Conservation (phyloP, 2,888 invertebrate species). For the Tachina grossa region DNA sequence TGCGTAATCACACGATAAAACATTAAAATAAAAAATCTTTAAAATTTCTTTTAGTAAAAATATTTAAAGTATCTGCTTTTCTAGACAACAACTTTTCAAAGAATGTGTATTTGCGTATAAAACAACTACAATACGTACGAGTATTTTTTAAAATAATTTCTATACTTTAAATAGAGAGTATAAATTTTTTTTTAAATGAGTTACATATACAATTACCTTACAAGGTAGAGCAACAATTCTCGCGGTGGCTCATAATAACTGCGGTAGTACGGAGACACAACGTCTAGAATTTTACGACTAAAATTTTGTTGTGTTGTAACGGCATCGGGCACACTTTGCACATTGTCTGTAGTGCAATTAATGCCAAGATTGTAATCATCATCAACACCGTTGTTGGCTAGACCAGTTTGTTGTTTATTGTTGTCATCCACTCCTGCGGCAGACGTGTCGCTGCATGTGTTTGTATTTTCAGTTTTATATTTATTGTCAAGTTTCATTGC, state of each 20-base stretch:
- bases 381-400: conserved; percentile 29
- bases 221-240: conserved; percentile 86
- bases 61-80: no score
- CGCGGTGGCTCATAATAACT: conserved; percentile 85
- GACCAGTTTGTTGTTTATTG: conserved; percentile 49
- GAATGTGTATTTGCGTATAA: no score
- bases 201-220: conserved; percentile 84
- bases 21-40: no score
- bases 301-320: conserved; percentile 62
- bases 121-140: no score
- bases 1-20: no score
- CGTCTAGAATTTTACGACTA: conserved; percentile 71
- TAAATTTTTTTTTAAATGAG: background rate
- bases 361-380: conserved; percentile 29
- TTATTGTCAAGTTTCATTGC: conserved; percentile 42
- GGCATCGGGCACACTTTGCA: conserved; percentile 68
- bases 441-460: conserved; percentile 20
- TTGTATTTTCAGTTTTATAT: conserved; percentile 40
- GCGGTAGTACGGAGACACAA: conserved; percentile 74
- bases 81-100: no score
- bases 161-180: no score
- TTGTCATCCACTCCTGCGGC: conserved; percentile 33
- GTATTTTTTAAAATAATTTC: no score
- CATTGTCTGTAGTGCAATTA: conserved; percentile 22
- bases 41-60: no score